Evolutionary conservation across 2,113 vertebrate genomes (phyloP).

Genomic region (Nasalis larvatus): DNA sequence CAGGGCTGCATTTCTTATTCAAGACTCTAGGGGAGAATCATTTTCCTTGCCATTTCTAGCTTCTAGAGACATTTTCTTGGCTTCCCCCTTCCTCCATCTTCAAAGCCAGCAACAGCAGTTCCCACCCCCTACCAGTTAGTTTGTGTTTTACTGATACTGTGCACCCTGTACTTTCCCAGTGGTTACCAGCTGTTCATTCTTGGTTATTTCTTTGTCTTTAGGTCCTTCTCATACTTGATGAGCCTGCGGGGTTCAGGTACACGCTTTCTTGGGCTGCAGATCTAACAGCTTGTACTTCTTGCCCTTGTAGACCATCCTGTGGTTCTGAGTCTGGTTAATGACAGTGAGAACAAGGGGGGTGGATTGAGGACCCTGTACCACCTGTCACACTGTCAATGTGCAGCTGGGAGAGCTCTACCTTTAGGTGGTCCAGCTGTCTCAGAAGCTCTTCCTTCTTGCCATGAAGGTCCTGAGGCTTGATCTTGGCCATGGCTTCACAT

Average conservation of each 20-base stretch:
- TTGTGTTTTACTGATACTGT: background rate
- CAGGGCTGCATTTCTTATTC: background rate
- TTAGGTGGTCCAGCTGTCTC: constrained; percentile 90
- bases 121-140: no score
- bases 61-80: background rate
- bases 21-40: background rate
- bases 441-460: constrained; percentile 93
- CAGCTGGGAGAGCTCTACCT: constrained; percentile 91
- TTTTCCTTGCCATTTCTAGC: background rate
- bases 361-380: constrained; percentile 89
- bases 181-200: constrained; percentile 87
- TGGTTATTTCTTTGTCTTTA: constrained; percentile 91
- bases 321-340: constrained; percentile 93
- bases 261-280: constrained; percentile 91
- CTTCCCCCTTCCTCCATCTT: background rate
- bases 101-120: background rate
- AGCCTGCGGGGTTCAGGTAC: constrained; percentile 85
- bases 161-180: constrained; percentile 85
- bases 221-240: constrained; percentile 88
- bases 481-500: constrained; percentile 83
- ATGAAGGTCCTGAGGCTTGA: constrained; percentile 90
- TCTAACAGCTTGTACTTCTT: constrained; percentile 94
- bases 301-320: constrained; percentile 94
- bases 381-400: constrained; percentile 90
- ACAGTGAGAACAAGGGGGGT: constrained; percentile 91